Evolutionary conservation across 2,888 invertebrate species (phyloP).

Genomic region (Lasius fuliginosus): DNA sequence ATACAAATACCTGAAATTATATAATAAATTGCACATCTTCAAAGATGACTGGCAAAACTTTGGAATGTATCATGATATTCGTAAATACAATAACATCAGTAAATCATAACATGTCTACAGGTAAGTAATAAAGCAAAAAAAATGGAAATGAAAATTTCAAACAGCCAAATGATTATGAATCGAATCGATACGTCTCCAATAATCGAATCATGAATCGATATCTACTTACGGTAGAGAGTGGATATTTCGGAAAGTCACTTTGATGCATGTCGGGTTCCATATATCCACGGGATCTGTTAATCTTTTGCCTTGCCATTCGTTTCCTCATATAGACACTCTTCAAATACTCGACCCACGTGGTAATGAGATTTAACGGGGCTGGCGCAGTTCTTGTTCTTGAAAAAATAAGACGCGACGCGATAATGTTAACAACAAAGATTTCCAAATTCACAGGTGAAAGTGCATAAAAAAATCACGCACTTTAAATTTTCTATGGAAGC

Average conservation of each 20-base stretch:
- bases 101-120: neutral
- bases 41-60: neutral
- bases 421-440: neutral
- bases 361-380: constrained; percentile 90
- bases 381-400: constrained; percentile 89
- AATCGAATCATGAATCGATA: neutral
- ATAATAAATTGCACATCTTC: neutral
- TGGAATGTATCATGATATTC: neutral
- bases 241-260: constrained; percentile 54
- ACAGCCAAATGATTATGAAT: neutral
- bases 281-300: constrained; percentile 25
- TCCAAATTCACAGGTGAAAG: neutral
- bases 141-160: neutral
- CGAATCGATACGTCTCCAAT: neutral
- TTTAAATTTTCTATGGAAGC: neutral
- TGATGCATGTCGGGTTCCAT: constrained; percentile 39
- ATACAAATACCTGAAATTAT: neutral
- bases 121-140: neutral
- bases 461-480: neutral
- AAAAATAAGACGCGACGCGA: constrained; percentile 25
- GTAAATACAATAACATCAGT: neutral
- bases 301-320: constrained; percentile 52
- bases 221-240: constrained; percentile 68
- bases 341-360: constrained; percentile 87
- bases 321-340: constrained; percentile 83